A percentile compares a stretch with the other conserved stretches of the same genome.
phyloP scores from a whole-genome alignment of 2,797 vertebrate species.

The Semaprochilodus insignis region DNA sequence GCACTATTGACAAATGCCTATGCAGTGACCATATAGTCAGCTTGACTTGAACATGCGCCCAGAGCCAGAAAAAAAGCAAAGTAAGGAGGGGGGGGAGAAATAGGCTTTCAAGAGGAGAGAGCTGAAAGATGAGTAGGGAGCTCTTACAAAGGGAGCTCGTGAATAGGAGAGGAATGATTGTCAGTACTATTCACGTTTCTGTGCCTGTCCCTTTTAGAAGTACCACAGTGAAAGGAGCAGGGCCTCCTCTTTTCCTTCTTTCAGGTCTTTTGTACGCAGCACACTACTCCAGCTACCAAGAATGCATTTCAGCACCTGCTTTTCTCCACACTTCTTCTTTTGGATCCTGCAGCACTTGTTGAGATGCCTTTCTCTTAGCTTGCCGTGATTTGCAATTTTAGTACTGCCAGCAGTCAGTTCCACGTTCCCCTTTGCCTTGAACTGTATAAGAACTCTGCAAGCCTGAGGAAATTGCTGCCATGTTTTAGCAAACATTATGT shows the following conservation, averaged over 20 bases:
- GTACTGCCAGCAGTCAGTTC: neutral
- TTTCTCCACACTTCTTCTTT: slow-evolving; percentile 14
- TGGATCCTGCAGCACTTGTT: neutral
- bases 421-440: neutral
- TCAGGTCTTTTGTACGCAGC: slow-evolving; percentile 63
- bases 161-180: slow-evolving; percentile 74
- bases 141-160: slow-evolving; percentile 66
- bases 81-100: slow-evolving; percentile 10
- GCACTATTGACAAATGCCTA: slow-evolving; percentile 28
- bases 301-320: slow-evolving; percentile 26
- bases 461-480: slow-evolving; percentile 6
- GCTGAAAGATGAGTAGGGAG: slow-evolving; percentile 68
- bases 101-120: slow-evolving; percentile 47
- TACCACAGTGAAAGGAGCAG: slow-evolving; percentile 62
- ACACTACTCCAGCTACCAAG: slow-evolving; percentile 15
- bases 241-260: slow-evolving; percentile 47
- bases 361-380: neutral
- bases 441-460: neutral
- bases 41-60: slow-evolving; percentile 37
- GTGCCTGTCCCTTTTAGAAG: slow-evolving; percentile 67
- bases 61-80: slow-evolving; percentile 16
- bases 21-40: slow-evolving; percentile 16
- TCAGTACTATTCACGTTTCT: slow-evolving; percentile 75
- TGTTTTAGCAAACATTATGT: slow-evolving; percentile 1
- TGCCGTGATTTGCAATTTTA: neutral